These are phyloP conservation scores for Thereva unica DNA, from an alignment of 2,888 invertebrate genomes.

Conservation along the genomic window DNA sequence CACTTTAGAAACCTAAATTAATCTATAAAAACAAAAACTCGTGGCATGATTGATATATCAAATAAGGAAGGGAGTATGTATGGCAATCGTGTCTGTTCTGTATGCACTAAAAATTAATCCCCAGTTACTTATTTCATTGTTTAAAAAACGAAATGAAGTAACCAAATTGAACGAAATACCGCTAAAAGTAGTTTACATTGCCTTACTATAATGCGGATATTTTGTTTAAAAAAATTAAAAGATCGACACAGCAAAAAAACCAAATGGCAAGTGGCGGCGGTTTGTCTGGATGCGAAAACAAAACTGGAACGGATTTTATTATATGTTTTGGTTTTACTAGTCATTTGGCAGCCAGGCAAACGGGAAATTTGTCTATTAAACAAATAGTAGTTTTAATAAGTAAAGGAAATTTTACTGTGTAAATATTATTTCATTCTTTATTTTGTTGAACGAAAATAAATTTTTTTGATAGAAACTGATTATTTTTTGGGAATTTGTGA, in stretches of 20 bases:
- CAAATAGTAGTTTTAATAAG: constrained; percentile 14
- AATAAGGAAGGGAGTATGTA: too few species aligned
- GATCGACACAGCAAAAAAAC: neutral
- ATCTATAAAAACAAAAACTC: constrained; percentile 4
- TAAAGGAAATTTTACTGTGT: constrained; percentile 20
- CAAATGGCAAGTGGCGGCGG: neutral
- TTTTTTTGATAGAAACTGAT: too few species aligned
- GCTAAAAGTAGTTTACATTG: constrained; percentile 8
- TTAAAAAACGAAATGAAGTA: neutral
- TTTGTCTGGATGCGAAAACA: neutral
- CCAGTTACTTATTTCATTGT: constrained; percentile 6
- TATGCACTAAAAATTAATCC: too few species aligned
- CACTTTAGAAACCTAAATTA: constrained; percentile 30
- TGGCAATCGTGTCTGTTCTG: too few species aligned
- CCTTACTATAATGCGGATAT: constrained; percentile 13
- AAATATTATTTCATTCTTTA: constrained; percentile 4
- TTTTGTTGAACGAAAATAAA: too few species aligned
- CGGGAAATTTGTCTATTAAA: too few species aligned
- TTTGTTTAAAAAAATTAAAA: neutral
- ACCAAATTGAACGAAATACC: neutral
- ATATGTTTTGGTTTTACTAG: constrained; percentile 30
- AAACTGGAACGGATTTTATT: constrained; percentile 19
- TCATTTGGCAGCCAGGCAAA: constrained; percentile 13
- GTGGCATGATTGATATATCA: constrained; percentile 3
- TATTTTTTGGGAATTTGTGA: too few species aligned